Conservation (phyloP, 2,113 vertebrate species). For the Dendrocopos noguchii region DNA sequence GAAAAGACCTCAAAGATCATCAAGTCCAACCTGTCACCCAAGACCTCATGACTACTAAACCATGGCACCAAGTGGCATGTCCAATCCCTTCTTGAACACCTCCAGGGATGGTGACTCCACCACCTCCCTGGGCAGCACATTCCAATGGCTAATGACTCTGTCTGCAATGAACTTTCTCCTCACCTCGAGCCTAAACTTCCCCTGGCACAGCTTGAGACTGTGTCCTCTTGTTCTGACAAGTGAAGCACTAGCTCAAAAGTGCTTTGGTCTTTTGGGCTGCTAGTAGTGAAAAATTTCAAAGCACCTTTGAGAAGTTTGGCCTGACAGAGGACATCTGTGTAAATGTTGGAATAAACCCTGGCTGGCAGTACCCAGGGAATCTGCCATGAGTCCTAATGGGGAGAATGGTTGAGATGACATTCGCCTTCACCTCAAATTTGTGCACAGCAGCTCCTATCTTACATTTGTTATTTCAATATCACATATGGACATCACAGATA, state of each 20-base stretch:
- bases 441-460: background rate
- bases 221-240: background rate
- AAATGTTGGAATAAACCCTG: background rate
- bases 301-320: background rate
- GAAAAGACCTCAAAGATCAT: too few species aligned
- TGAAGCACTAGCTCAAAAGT: background rate
- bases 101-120: too few species aligned
- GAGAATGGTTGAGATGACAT: background rate
- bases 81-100: too few species aligned
- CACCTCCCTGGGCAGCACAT: too few species aligned
- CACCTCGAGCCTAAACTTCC: too few species aligned
- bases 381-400: background rate
- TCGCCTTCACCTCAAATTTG: background rate
- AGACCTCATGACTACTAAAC: too few species aligned
- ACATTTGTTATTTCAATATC: background rate
- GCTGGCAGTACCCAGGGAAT: background rate
- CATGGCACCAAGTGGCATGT: too few species aligned
- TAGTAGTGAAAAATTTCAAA: background rate
- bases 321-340: background rate
- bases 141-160: too few species aligned
- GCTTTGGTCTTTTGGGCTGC: background rate
- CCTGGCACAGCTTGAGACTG: too few species aligned
- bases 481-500: rapidly evolving
- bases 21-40: too few species aligned
- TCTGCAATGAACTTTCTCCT: too few species aligned